A percentile compares a stretch with the other conserved stretches of the same genome.
phyloP scores from a whole-genome alignment of 2,113 vertebrate species.

The Irena cyanogastra region DNA sequence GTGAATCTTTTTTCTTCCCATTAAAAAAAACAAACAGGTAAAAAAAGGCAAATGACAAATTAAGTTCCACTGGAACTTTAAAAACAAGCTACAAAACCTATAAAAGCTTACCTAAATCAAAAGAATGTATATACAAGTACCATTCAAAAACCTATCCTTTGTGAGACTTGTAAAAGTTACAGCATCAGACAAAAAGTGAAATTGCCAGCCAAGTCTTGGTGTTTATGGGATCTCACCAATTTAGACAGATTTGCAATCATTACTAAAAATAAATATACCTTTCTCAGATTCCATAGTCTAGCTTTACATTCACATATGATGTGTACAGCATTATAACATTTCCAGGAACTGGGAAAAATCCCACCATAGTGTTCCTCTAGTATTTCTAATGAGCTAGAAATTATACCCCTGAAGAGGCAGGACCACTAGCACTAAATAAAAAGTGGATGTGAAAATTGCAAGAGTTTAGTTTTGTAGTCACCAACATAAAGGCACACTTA shows the following conservation, averaged over 20 bases:
- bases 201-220: not conserved
- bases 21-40: not conserved
- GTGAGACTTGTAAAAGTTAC: not conserved
- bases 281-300: not conserved
- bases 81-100: not conserved
- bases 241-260: not conserved
- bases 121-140: not conserved
- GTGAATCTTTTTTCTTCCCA: not conserved
- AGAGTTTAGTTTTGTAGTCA: not conserved
- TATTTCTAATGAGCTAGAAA: not conserved
- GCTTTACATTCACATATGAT: not conserved
- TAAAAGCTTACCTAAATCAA: not conserved
- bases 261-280: not conserved
- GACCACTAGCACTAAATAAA: not conserved
- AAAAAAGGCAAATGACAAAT: not conserved
- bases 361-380: not conserved
- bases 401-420: not conserved
- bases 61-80: not conserved
- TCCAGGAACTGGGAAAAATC: not conserved
- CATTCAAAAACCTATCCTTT: not conserved
- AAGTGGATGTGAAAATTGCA: not conserved
- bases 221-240: not conserved
- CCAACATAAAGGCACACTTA: not conserved
- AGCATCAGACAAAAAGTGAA: not conserved
- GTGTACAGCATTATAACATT: not conserved